A percentile compares a stretch with the other conserved stretches of the same genome.
phyloP scores from a whole-genome alignment of 2,888 invertebrate genomes.

The Aphodius sticticus region DNA sequence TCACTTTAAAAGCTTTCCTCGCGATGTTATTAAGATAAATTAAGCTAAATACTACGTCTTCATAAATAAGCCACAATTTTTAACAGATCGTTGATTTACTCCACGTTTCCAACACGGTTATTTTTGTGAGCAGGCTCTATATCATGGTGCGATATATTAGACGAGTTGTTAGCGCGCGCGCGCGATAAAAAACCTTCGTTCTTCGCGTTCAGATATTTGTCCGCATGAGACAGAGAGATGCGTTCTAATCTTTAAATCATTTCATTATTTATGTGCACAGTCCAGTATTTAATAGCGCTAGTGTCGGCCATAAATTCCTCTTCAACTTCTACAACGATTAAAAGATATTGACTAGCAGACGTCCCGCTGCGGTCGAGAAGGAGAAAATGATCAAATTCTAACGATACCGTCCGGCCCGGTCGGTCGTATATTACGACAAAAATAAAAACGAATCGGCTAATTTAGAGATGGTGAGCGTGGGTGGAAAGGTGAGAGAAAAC shows the following conservation, averaged over 20 bases:
- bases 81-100: background rate
- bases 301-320: conserved; percentile 35
- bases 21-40: background rate
- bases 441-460: background rate
- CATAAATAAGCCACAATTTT: background rate
- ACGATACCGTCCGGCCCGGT: background rate
- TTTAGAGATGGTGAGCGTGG: background rate
- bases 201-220: background rate
- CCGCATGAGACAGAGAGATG: conserved; percentile 10
- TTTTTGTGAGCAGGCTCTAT: background rate
- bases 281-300: conserved; percentile 36
- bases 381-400: conserved; percentile 16
- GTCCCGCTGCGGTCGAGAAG: conserved; percentile 32
- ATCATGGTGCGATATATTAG: too few species aligned
- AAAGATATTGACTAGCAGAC: conserved; percentile 37
- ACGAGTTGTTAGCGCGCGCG: background rate
- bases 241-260: conserved; percentile 37
- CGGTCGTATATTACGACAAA: background rate
- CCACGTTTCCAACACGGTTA: background rate
- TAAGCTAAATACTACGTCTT: background rate
- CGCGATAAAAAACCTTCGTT: background rate
- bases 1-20: too few species aligned
- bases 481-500: background rate
- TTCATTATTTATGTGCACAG: conserved; percentile 38
- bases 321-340: conserved; percentile 33